These are phyloP conservation scores for Tetramorium parvispinum DNA, from an alignment of 1,140 invertebrate genomes.

Conservation along the genomic window DNA sequence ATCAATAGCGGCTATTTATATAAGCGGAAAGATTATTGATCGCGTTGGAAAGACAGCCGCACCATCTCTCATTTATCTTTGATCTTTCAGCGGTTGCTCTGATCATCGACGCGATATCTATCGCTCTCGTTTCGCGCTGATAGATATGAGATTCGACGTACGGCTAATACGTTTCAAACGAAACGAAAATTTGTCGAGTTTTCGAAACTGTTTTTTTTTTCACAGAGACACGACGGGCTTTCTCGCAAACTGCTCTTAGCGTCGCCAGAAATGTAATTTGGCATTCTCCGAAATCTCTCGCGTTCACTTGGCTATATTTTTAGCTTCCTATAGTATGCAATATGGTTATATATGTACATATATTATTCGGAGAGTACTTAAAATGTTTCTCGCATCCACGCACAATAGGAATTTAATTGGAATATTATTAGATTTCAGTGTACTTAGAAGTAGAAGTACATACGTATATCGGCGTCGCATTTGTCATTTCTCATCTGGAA, in stretches of 20 bases:
- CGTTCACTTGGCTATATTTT: background rate
- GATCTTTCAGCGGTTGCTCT: constrained; percentile 18
- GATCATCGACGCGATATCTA: background rate
- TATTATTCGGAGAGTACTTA: background rate
- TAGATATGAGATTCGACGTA: background rate
- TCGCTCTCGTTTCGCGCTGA: background rate
- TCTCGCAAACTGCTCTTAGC: background rate
- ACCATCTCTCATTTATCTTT: constrained; percentile 57
- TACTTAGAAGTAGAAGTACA: too few relatives aligned
- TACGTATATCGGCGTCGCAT: background rate
- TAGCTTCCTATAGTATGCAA: background rate
- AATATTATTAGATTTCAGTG: background rate
- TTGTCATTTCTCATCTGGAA: background rate
- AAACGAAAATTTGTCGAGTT: background rate
- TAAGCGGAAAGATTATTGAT: constrained; percentile 68
- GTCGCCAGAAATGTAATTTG: background rate
- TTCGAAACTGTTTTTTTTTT: background rate
- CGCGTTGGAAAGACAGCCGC: constrained; percentile 47
- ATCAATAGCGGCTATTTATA: constrained; percentile 71
- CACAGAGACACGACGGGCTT: background rate
- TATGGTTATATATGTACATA: background rate
- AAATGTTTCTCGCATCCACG: background rate
- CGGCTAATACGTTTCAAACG: background rate
- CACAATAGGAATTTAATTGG: background rate
- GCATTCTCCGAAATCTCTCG: background rate